Percentiles rank a stretch among this genome's conserved stretches.
phyloP scores from a whole-genome alignment of 2,797 vertebrate genomes.

The Hemibagrus guttatus region DNA sequence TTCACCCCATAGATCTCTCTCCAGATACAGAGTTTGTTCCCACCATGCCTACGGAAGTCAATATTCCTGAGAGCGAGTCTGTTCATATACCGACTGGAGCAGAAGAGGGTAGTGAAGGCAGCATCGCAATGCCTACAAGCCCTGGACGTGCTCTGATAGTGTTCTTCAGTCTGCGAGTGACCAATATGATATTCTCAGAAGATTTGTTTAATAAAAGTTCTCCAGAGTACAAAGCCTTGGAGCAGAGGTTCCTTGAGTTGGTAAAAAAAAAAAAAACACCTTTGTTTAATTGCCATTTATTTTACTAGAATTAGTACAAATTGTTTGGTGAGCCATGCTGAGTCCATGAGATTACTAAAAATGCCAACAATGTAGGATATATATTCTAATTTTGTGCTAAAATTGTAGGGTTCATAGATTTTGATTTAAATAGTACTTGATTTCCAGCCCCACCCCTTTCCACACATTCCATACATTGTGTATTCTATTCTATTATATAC shows the following conservation, averaged over 20 bases:
- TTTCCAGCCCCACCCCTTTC: not conserved
- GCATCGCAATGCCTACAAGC: conserved; percentile 70
- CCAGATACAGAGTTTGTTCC: conserved; percentile 68
- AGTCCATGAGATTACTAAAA: not conserved
- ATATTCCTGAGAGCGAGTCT: conserved; percentile 51
- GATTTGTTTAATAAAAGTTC: conserved; percentile 97
- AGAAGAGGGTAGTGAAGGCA: conserved; percentile 75
- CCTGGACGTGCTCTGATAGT: conserved; percentile 82
- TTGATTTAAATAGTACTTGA: conserved; percentile 2
- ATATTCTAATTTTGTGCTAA: not conserved
- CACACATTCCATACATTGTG: not conserved
- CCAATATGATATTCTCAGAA: conserved; percentile 95
- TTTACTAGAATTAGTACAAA: not conserved
- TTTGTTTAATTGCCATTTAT: not conserved
- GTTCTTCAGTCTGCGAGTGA: conserved; percentile 95
- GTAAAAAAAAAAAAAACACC: conserved; percentile 65
- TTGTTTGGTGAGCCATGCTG: not conserved
- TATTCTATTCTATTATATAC: not conserved
- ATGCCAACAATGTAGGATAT: not conserved
- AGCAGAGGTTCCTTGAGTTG: conserved; percentile 89
- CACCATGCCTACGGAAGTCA: conserved; percentile 55
- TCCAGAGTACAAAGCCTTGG: conserved; percentile 89
- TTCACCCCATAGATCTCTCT: conserved; percentile 62
- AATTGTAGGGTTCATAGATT: not conserved
- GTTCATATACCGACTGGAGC: conserved; percentile 59